Evolutionary conservation across 2,888 invertebrate genomes (phyloP), one percentile per base, ranked within the genome.

Genomic region (Aleiodes alternator): DNA sequence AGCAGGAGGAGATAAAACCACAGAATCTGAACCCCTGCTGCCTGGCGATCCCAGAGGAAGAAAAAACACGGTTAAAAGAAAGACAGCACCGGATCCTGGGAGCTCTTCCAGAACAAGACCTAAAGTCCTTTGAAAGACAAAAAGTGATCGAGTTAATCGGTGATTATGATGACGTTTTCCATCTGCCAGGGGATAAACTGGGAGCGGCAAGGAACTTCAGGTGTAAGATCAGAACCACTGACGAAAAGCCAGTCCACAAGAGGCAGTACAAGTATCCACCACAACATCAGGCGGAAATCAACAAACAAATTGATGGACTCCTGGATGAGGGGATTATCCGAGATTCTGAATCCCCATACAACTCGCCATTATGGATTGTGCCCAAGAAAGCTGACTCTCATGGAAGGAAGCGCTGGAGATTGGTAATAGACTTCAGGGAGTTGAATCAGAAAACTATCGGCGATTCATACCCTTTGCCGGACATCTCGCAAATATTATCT

Each of bases 341-440:
- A 11, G 71, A 68, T 16, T 80, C 78, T 0, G 16, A 31, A 4
- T 78, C 77, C n/a, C 77, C 79, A 8, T 81, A 75, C 12, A 78
- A 75, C 23, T 79, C 81, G 0, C 79, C 78, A 3, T 48, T 79
- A 3, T 80, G 78, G 73, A 73, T 81, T 12, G 78, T 81, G 5
- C 77, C 77, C 0, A 80, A 82, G 64, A 80, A 83, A 51, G 12
- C 71, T 7, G 81, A 83, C 56, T 77, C 79, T 12, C 73, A 73
- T 1, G 80, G 81, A 4, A 75, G 79, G 14, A 73, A 68, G 56
- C 34, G 72, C 55, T 81, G 73, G 73, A 71, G 81, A 53, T 34
- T 81, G 31, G 80, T 82, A 12, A 76, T 80, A 11, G 81, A 83
- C 66, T 82, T 78, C 29, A 31, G 82, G n/a, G 74, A 80, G 50